phyloP scores from a whole-genome alignment of 2,797 vertebrate species.

The Poeciliopsis paucimaculata region DNA sequence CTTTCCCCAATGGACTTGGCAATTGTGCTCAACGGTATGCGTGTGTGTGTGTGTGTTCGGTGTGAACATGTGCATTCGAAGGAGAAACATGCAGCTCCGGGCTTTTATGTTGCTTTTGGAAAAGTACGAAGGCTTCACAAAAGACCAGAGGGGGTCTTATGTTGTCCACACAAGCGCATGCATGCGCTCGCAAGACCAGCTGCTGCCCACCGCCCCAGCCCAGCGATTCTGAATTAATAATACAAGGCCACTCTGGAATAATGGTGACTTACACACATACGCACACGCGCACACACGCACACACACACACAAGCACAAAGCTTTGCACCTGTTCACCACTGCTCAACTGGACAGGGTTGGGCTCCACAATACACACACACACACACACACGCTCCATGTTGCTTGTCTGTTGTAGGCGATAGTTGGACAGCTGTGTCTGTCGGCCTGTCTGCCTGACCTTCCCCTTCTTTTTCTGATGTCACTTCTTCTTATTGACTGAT shows the following conservation, averaged over 20 bases:
- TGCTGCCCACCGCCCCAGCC: slow-evolving; percentile 70
- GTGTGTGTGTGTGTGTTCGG: slow-evolving; percentile 1
- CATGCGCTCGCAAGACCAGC: slow-evolving; percentile 66
- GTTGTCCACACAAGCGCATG: slow-evolving; percentile 56
- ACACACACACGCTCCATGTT: slow-evolving; percentile 29
- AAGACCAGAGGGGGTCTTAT: slow-evolving; percentile 59
- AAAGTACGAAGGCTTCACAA: slow-evolving; percentile 54
- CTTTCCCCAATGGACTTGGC: slow-evolving; percentile 63
- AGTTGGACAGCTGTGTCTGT: slow-evolving; percentile 75
- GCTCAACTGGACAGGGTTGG: slow-evolving; percentile 69
- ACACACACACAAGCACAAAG: slow-evolving; percentile 60
- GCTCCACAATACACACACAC: slow-evolving; percentile 29
- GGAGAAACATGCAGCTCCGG: slow-evolving; percentile 49
- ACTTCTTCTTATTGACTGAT: slow-evolving; percentile 59
- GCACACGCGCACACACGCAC: slow-evolving; percentile 44
- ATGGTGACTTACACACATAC: slow-evolving; percentile 65
- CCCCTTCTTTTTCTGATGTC: slow-evolving; percentile 60
- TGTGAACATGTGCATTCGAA: slow-evolving; percentile 16
- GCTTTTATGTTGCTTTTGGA: slow-evolving; percentile 47
- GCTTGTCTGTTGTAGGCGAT: slow-evolving; percentile 60
- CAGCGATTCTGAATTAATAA: slow-evolving; percentile 85
- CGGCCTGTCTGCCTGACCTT: slow-evolving; percentile 59
- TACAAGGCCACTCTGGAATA: slow-evolving; percentile 81
- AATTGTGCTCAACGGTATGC: slow-evolving; percentile 49
- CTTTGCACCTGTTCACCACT: slow-evolving; percentile 79